These are phyloP conservation scores for Crypturellus undulatus DNA, from an alignment of 2,113 vertebrate genomes.

Conservation along the genomic window DNA sequence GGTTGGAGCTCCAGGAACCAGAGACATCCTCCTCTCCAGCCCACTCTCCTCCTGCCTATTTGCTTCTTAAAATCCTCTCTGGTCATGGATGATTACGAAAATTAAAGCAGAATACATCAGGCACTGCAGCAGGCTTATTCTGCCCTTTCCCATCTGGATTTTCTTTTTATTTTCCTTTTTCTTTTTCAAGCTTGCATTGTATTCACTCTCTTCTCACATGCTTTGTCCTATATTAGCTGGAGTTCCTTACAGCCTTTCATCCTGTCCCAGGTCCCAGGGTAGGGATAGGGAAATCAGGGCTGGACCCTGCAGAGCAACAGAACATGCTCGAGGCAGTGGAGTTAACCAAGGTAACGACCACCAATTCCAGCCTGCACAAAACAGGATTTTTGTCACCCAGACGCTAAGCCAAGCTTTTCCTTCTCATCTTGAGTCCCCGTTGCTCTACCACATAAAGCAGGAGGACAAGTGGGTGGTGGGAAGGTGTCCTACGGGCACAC, in stretches of 20 bases:
- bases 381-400: neutral
- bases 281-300: neutral
- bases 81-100: neutral
- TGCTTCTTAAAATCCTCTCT: neutral
- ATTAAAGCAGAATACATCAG: neutral
- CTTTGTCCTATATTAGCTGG: neutral
- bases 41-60: neutral
- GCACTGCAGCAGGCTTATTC: neutral
- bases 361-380: neutral
- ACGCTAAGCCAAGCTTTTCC: neutral
- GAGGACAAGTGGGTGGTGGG: neutral
- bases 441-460: constrained; percentile 3
- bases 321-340: accelerated
- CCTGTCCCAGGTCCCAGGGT: neutral
- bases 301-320: neutral
- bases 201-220: neutral
- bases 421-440: neutral
- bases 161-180: neutral
- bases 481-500: neutral
- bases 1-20: accelerated
- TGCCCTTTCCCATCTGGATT: neutral
- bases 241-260: neutral
- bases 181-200: neutral
- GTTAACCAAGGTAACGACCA: neutral
- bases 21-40: neutral